Conservation (phyloP, 1,140 invertebrate species). For the Planococcus citri region DNA sequence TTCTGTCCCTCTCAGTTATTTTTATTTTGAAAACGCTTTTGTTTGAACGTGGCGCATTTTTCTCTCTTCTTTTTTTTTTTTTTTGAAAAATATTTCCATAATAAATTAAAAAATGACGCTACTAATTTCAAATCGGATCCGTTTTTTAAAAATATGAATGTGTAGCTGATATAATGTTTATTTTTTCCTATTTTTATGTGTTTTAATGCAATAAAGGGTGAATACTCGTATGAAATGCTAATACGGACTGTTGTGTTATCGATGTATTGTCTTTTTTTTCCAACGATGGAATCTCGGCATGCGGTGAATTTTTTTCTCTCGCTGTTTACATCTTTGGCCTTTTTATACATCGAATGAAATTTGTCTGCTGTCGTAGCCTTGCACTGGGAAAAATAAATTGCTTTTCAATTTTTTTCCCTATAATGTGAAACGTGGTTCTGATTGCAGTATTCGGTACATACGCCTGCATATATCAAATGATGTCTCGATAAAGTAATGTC, state of each 20-base stretch:
- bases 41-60: background rate
- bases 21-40: conserved; percentile 9
- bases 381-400: too few relatives aligned
- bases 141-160: conserved; percentile 5
- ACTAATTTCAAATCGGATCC: conserved; percentile 10
- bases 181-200: background rate
- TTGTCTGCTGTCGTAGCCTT: too few relatives aligned
- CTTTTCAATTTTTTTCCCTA: too few relatives aligned
- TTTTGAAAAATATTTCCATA: conserved; percentile 14
- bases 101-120: conserved; percentile 20
- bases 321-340: too few relatives aligned
- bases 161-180: background rate
- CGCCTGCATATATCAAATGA: too few relatives aligned
- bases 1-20: background rate
- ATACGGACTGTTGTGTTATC: background rate
- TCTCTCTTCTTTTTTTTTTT: background rate
- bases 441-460: too few relatives aligned
- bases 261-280: background rate
- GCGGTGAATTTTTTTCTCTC: background rate
- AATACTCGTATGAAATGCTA: background rate
- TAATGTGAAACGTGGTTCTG: too few relatives aligned
- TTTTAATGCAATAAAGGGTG: background rate
- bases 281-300: background rate
- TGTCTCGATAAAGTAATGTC: too few relatives aligned
- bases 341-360: too few relatives aligned